Evolutionary conservation across 2,888 invertebrate genomes (phyloP), one percentile per base, ranked within the genome.

Genomic region (Orthonychiurus folsomi): DNA sequence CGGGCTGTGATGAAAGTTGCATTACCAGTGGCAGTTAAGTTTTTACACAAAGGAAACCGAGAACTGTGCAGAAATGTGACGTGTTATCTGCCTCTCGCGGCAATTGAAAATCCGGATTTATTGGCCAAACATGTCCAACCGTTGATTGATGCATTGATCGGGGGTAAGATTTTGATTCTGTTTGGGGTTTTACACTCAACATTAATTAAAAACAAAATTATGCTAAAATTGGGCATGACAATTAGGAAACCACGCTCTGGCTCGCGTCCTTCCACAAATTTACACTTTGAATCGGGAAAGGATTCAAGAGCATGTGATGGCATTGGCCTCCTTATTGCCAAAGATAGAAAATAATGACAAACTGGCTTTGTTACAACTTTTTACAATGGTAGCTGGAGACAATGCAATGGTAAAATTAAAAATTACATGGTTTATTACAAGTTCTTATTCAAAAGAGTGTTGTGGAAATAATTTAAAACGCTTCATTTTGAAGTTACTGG

Each of bases 31-130:
- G 92, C 93, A 1, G 91, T 95, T 1, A 90, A 91, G 78, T 93
- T 93, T 77, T 79, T 95, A 59, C 88, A 89, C 74, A 90, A 90
- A 76, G 89, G 90, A 61, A 94, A 94, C 78, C 84, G 86, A 68
- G 93, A 93, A 77, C 82, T 95, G 66, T 89, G 89, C 0, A 81
- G 91, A 63, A 93, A 92, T 76, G 86, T 93, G 81, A 90, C 93
- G 50, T 88, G 91, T 59, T 95, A 95, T 77, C 81, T 95, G 59
- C 93, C 93, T 0, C 79, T 95, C 69, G 93, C 93, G 18, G 93
- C 93, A 60, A 90, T 92, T 65, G 90, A 93, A 75, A 91, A 93
- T 78, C 88, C 92, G 2, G 85, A 86, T 66, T 79, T 93, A 67
- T 79, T 95, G 50, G 88, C 91, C 72, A 86, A 88, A 15, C 90